phyloP scores from a whole-genome alignment of 1,140 invertebrate species.

The Drosophila persimilis region DNA sequence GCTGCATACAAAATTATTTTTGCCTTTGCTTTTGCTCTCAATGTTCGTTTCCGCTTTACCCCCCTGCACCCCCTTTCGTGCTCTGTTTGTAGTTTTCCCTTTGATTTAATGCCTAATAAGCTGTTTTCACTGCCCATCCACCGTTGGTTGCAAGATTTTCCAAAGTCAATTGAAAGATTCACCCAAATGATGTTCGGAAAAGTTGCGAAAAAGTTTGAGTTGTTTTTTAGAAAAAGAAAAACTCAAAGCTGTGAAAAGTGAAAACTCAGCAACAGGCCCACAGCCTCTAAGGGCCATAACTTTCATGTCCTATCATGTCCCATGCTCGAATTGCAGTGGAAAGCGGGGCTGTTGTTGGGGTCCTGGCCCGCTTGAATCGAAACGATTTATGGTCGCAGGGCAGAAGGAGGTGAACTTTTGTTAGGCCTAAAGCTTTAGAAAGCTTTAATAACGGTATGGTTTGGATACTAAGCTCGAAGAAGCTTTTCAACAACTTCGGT shows the following conservation, averaged over 20 bases:
- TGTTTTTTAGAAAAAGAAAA: slow-evolving; percentile 7
- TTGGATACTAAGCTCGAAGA: no score
- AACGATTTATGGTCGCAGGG: no score
- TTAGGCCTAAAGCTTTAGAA: no score
- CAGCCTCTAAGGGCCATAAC: slow-evolving; percentile 11
- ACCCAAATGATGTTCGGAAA: slow-evolving; percentile 20
- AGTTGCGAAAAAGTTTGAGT: background rate
- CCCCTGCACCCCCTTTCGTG: no score
- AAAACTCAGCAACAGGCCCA: slow-evolving; percentile 48
- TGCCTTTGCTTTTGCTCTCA: background rate
- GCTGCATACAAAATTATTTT: background rate
- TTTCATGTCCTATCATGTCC: slow-evolving; percentile 23
- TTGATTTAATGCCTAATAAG: slow-evolving; percentile 46
- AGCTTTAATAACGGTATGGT: no score
- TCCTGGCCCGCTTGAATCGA: background rate
- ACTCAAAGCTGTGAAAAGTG: slow-evolving; percentile 7
- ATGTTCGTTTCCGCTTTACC: no score
- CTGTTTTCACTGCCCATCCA: slow-evolving; percentile 26
- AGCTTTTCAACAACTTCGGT: no score
- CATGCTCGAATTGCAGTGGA: slow-evolving; percentile 22
- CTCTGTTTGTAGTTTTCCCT: slow-evolving; percentile 1
- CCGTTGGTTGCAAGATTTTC: slow-evolving; percentile 10
- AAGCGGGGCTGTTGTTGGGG: background rate
- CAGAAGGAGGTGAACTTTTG: no score
- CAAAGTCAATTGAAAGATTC: slow-evolving; percentile 49